Conservation (phyloP, 2,888 invertebrate genomes). For the Clanis bilineata region DNA sequence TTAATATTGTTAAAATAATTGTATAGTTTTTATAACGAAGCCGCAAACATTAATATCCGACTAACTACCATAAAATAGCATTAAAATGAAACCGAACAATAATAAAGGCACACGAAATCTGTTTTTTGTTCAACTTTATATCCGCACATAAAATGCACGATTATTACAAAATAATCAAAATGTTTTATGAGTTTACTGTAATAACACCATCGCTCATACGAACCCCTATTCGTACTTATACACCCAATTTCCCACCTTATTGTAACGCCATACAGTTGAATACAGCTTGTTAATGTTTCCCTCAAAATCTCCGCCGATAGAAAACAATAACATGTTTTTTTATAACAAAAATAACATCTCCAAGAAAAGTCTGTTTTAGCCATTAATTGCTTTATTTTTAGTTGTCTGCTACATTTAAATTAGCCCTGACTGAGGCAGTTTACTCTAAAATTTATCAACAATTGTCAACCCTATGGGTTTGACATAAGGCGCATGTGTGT, state of each 20-base stretch:
- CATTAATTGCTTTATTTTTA: constrained; percentile 50
- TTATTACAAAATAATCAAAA: constrained; percentile 13
- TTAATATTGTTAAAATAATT: too few species aligned
- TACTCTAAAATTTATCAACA: not conserved
- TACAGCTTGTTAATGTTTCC: not conserved
- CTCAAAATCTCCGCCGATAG: not conserved
- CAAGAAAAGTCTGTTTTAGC: not conserved
- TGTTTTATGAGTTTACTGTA: constrained; percentile 4
- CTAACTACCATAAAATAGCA: not conserved
- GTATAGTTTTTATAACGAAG: not conserved
- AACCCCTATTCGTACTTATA: not conserved
- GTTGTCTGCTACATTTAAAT: constrained; percentile 27
- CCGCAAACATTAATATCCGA: not conserved
- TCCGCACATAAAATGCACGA: constrained; percentile 3
- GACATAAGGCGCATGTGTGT: not conserved
- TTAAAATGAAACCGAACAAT: not conserved
- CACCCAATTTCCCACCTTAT: not conserved
- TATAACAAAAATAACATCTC: not conserved
- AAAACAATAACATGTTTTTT: not conserved
- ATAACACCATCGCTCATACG: constrained; percentile 4
- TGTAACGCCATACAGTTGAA: not conserved
- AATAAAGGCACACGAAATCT: not conserved
- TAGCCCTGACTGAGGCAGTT: constrained; percentile 7
- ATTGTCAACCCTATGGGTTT: constrained; percentile 31
- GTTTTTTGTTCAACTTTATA: not conserved